Evolutionary conservation across 1,140 invertebrate genomes (phyloP).

Genomic region (Trachymyrmex septentrionalis): DNA sequence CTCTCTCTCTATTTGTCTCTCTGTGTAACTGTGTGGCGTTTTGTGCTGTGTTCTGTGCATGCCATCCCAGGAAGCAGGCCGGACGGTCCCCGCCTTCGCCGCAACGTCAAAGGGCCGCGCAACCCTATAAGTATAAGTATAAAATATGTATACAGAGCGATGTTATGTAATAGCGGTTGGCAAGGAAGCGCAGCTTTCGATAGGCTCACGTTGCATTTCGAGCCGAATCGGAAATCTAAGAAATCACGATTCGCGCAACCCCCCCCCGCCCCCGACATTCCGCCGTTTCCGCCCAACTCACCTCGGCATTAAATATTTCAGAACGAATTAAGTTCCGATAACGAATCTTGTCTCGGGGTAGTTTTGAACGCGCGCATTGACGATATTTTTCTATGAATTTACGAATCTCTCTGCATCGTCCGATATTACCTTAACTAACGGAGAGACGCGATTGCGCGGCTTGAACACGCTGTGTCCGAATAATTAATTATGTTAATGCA

Average conservation of each 20-base stretch:
- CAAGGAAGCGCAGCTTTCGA: not conserved
- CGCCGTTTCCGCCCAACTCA: constrained; percentile 30
- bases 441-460: not conserved
- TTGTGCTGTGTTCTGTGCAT: constrained; percentile 87
- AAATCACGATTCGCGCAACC: not conserved
- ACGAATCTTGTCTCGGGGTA: not conserved
- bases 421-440: constrained; percentile 4
- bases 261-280: no score
- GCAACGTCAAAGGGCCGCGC: constrained; percentile 85
- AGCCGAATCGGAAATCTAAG: constrained; percentile 8
- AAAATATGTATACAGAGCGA: constrained; percentile 72
- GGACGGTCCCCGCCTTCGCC: constrained; percentile 86
- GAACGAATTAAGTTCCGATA: constrained; percentile 43
- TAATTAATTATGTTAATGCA: constrained; percentile 13
- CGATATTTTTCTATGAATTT: constrained; percentile 61
- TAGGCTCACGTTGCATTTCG: constrained; percentile 28
- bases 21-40: constrained; percentile 86
- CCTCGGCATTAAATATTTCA: not conserved
- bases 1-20: constrained; percentile 83
- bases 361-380: constrained; percentile 17
- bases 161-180: constrained; percentile 18
- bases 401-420: constrained; percentile 4
- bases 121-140: constrained; percentile 87
- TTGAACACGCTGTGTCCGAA: constrained; percentile 8
- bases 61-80: constrained; percentile 86